Evolutionary conservation across 2,888 invertebrate species (phyloP).

Genomic region (Pristionchus maxplancki): DNA sequence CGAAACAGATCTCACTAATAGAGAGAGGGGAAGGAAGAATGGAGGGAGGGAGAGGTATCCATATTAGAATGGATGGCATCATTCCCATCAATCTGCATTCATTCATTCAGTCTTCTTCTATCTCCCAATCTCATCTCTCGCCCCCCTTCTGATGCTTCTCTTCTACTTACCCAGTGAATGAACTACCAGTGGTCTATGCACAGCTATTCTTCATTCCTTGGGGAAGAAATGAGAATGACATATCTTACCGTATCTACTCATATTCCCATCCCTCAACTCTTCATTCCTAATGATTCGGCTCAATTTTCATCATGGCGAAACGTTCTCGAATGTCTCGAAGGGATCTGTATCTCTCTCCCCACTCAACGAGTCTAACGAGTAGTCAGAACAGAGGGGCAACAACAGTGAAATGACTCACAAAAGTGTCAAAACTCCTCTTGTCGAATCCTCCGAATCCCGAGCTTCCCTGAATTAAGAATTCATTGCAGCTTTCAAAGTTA

Average conservation of each 20-base stretch:
- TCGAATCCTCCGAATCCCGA: conserved; percentile 59
- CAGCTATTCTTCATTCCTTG: neutral
- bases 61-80: neutral
- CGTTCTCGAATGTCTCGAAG: conserved; percentile 15
- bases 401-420: neutral
- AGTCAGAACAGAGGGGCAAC: neutral
- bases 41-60: neutral
- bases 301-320: neutral
- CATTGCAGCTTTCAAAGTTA: neutral
- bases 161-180: neutral
- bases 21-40: neutral
- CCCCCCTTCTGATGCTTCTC: neutral
- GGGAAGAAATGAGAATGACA: neutral
- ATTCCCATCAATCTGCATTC: conserved; percentile 4
- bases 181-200: neutral
- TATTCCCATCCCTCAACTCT: neutral
- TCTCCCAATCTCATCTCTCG: neutral
- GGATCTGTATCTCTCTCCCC: neutral
- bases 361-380: neutral
- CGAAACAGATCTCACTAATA: neutral
- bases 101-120: neutral
- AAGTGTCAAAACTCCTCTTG: conserved; percentile 53
- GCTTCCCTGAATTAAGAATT: conserved; percentile 50
- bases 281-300: conserved; percentile 22
- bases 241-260: neutral